These are phyloP conservation scores for Leptopilina drosophilae DNA, from an alignment of 2,888 invertebrate species.

Conservation along the genomic window DNA sequence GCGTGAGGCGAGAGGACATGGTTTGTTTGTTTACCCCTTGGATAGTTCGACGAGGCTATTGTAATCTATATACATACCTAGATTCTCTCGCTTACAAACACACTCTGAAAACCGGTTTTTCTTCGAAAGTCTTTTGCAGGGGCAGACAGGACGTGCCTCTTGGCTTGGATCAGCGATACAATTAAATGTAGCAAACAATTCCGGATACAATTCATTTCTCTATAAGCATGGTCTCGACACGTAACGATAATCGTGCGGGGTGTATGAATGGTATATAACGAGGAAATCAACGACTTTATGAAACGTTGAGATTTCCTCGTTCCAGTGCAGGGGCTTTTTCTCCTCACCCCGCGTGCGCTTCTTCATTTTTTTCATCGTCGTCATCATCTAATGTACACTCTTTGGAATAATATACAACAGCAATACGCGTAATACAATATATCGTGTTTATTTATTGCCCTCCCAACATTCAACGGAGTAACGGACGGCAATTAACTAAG, in stretches of 20 bases:
- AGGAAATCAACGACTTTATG: constrained; percentile 59
- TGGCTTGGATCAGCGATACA: constrained; percentile 47
- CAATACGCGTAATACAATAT: constrained; percentile 57
- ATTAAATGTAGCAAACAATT: constrained; percentile 58
- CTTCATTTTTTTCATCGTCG: no score
- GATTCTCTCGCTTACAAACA: constrained; percentile 44
- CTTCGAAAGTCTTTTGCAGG: constrained; percentile 48
- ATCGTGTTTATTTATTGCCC: constrained; percentile 59
- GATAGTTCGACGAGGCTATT: constrained; percentile 47
- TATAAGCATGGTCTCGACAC: constrained; percentile 47
- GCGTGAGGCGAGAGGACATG: neutral
- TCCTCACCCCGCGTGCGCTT: constrained; percentile 37
- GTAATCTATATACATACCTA: constrained; percentile 52
- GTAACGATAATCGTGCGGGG: constrained; percentile 44
- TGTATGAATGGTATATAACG: constrained; percentile 45
- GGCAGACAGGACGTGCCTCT: constrained; percentile 49
- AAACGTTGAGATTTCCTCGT: constrained; percentile 61
- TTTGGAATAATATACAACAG: constrained; percentile 53
- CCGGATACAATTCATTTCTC: constrained; percentile 57
- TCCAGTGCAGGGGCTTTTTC: constrained; percentile 54
- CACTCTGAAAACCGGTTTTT: constrained; percentile 56
- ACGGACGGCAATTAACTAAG: constrained; percentile 58
- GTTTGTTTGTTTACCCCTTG: constrained; percentile 47
- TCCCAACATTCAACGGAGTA: constrained; percentile 51
- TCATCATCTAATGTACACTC: constrained; percentile 43